Percentiles rank a stretch among this genome's conserved stretches.
Evolutionary conservation across 2,113 vertebrate species (phyloP).

Genomic region (Chelonoidis abingdonii): DNA sequence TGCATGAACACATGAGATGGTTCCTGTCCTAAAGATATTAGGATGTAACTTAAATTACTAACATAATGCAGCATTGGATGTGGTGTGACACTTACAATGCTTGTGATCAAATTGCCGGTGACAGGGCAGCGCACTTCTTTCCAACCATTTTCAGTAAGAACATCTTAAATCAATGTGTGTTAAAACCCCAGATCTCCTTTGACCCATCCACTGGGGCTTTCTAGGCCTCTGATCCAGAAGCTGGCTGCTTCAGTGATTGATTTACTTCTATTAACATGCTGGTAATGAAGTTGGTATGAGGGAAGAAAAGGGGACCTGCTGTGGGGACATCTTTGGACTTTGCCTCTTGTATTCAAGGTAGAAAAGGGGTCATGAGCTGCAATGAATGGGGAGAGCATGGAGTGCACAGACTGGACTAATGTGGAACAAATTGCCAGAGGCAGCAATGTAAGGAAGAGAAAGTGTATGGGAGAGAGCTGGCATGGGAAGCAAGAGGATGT

Average conservation of each 20-base stretch:
- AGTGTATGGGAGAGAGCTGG: neutral
- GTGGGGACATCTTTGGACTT: constrained; percentile 50
- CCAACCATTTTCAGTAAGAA: neutral
- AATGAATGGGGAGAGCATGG: constrained; percentile 32
- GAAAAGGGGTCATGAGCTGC: constrained; percentile 48
- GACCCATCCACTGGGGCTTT: constrained; percentile 5
- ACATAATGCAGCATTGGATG: neutral
- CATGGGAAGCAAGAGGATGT: neutral
- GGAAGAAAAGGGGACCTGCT: constrained; percentile 37
- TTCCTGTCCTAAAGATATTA: neutral
- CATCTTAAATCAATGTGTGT: neutral
- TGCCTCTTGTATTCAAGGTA: constrained; percentile 28
- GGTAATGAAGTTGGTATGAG: neutral
- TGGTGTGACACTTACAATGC: neutral
- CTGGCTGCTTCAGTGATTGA: constrained; percentile 5
- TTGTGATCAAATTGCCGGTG: neutral
- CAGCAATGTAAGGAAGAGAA: constrained; percentile 21
- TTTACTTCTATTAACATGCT: neutral
- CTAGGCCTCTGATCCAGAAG: neutral
- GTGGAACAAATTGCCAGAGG: constrained; percentile 63
- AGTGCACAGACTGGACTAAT: constrained; percentile 14
- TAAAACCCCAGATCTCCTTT: neutral
- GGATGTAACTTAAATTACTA: neutral
- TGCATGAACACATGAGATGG: neutral
- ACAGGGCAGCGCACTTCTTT: neutral